Evolutionary conservation across 2,113 vertebrate species (phyloP), one percentile per base, ranked within the genome.

Genomic region (Uropsilus gracilis): DNA sequence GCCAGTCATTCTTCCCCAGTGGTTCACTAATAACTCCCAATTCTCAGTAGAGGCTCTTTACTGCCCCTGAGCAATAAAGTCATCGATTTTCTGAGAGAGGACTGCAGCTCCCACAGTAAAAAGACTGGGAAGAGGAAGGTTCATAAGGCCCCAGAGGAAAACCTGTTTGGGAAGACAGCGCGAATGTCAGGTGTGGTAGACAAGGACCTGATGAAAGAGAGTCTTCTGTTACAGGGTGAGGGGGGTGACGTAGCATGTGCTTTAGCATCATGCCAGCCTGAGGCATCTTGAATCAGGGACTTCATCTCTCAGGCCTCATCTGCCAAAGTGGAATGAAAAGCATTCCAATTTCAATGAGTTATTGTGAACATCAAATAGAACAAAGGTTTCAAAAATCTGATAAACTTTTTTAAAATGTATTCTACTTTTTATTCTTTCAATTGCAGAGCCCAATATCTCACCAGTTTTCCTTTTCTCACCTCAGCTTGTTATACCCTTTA

Each of bases 301-400:
- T 69, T 64, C 2, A 8, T 20, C 28, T 77, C 57, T 69, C 37
- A 11, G 9, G 5, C 24, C 37, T 75, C 44, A 3, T 63, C 64
- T 48, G 30, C 73, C 92, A 77, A 69, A 13, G 8, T 14, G 44
- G 34, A 61, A 39, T 63, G 39, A 48, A 28, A 32, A 44, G 50
- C 68, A 64, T 78, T 89, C 64, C 59, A 1, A 9, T 63, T 46
- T 61, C 78, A 46, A 85, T 91, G 68, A 30, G 3, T 44, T 86
- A 4, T 22, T 37, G 39, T 42, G 34, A 75, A 30, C 24, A 42
- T 44, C 50, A 91, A 72, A 86, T 26, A 9, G 34, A 81, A 71
- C 42, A 71, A 75, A 94, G 71, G 46, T 53, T 88, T 83, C 86
- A 13, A 68, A 90, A 78, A 53, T 53, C n/a, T 18, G 39, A 89